These are phyloP conservation scores for Pelochelys cantorii DNA, from an alignment of 2,797 vertebrate species.

Conservation along the genomic window DNA sequence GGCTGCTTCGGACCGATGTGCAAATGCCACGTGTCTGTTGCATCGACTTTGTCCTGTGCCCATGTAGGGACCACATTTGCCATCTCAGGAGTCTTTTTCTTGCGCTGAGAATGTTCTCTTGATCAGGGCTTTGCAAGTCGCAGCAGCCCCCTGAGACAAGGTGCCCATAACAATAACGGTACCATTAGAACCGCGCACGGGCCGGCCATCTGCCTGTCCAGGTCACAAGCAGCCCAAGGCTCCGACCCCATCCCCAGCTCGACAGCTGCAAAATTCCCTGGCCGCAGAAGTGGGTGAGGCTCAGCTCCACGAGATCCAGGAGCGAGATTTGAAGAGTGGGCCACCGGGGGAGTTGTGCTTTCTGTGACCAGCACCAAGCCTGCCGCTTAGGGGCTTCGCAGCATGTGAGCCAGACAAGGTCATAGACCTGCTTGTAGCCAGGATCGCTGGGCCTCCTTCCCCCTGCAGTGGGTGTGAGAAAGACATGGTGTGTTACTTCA, in stretches of 20 bases:
- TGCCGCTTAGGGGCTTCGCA: neutral
- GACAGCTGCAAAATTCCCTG: neutral
- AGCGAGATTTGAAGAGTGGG: neutral
- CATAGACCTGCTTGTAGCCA: neutral
- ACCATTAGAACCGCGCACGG: accelerated
- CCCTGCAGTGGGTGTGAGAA: neutral
- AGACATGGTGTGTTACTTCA: neutral
- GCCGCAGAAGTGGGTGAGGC: accelerated
- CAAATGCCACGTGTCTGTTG: too few relatives aligned
- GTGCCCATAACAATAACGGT: accelerated
- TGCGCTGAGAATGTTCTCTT: neutral
- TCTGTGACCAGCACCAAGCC: neutral
- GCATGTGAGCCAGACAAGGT: neutral
- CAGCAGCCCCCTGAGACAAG: neutral
- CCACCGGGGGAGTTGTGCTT: neutral
- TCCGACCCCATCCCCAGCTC: neutral
- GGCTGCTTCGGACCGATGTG: too few relatives aligned
- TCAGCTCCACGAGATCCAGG: neutral
- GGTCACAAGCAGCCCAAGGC: neutral
- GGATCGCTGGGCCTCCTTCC: neutral
- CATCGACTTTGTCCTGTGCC: too few relatives aligned
- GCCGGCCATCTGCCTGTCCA: too few relatives aligned
- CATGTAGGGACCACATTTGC: neutral
- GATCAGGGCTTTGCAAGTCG: accelerated
- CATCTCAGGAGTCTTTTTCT: neutral